Evolutionary conservation across 2,797 vertebrate genomes (phyloP), one percentile per base, ranked within the genome.

Genomic region (Remorina albescens): DNA sequence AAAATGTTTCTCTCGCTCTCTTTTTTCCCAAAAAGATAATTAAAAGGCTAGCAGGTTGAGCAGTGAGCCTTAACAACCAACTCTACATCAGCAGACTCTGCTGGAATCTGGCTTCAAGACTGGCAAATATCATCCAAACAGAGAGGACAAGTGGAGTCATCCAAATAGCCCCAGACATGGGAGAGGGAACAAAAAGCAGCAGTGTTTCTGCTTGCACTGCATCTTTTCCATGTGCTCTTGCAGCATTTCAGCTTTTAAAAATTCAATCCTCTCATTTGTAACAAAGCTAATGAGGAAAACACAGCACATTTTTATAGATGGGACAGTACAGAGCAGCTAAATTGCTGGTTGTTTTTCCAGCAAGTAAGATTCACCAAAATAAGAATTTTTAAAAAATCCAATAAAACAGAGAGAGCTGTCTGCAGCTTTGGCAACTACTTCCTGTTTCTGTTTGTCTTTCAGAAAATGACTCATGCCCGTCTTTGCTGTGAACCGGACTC

Each of bases 391-490:
- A 73, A 19, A 60, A 16, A 32, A 16, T 2, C 42, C 21, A 69
- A 34, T 61, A 53, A 80, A 77, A 32, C 18, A n/a, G 6, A 21
- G 36, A 71, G 23, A 18, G 36, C 58, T 21, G 42, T 65, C 55
- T 61, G 60, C 55, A 78, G 74, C 73, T 51, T 67, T 12, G 30
- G 60, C 15, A 9, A 46, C 28, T 9, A 15, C 44, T 76, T 80
- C 64, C 56, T 70, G 25, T 61, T 58, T 65, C 23, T 59, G 69
- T 87, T 89, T 76, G 82, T 37, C 25, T 85, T 82, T 76, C 47
- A 78, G 13, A 37, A 77, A 79, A 66, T 86, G 67, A 88, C 70
- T 84, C 82, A 81, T 30, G 59, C 11, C 19, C 12, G 21, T 63
- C 59, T 63, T 58, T 59, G 25, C n/a, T 62, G 65, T 42, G 57